Evolutionary conservation across 64 coral and sea anemone species (phyloP).

Genomic region (Platygyra sinensis): DNA sequence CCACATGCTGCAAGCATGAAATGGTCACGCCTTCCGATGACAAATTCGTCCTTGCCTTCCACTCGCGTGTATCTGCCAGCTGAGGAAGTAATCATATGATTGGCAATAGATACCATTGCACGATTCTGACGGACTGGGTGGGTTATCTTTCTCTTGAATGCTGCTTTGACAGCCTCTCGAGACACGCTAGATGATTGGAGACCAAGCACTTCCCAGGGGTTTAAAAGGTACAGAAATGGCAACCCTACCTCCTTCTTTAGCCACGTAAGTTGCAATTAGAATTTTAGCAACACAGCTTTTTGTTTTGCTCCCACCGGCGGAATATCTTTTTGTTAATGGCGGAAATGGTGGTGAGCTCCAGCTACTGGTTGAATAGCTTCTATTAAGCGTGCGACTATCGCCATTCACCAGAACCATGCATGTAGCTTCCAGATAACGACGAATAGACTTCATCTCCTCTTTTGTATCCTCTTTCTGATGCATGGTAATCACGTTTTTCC

Average conservation of each 20-base stretch:
- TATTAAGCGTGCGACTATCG: no score
- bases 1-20: slow-evolving; percentile 45
- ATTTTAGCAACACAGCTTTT: no score
- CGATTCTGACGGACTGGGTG: slow-evolving; percentile 20
- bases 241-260: not conserved
- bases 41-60: not conserved
- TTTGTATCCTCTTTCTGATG: no score
- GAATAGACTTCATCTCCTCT: no score
- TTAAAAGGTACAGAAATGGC: not conserved
- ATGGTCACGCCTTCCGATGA: slow-evolving; percentile 6
- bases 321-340: no score
- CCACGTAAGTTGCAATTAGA: not conserved
- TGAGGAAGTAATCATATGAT: slow-evolving; percentile 48
- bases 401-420: no score
- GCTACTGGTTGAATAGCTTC: no score
- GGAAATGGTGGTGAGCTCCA: no score
- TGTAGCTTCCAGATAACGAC: no score
- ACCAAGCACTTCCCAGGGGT: not conserved
- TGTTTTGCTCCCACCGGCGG: no score
- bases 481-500: no score
- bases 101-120: slow-evolving; percentile 37
- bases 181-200: not conserved
- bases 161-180: slow-evolving; percentile 12
- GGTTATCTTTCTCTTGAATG: slow-evolving; percentile 19
- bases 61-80: slow-evolving; percentile 16